Evolutionary conservation across 2,113 vertebrate species (phyloP).

Genomic region (Daphoenositta chrysoptera): DNA sequence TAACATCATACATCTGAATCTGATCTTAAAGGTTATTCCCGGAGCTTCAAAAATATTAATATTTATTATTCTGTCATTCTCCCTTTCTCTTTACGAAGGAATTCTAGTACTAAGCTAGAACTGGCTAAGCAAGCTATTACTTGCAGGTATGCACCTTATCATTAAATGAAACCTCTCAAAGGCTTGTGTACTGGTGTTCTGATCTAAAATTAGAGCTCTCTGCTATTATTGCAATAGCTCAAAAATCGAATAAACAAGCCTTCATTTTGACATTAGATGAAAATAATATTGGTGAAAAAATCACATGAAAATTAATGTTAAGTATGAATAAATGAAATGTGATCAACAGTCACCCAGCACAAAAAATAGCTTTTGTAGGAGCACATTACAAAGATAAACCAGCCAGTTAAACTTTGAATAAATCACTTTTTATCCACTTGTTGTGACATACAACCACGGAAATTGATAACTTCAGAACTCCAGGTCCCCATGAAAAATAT

Average conservation of each 20-base stretch:
- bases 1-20: not conserved
- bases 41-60: not conserved
- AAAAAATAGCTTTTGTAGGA: conserved; percentile 53
- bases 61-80: not conserved
- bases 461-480: conserved; percentile 29
- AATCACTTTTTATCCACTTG: conserved; percentile 59
- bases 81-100: not conserved
- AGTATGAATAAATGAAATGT: conserved; percentile 62
- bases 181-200: not conserved
- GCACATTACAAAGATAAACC: conserved; percentile 30
- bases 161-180: not conserved
- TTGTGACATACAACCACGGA: not conserved
- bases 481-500: conserved; percentile 22
- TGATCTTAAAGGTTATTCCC: not conserved
- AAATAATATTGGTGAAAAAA: conserved; percentile 45
- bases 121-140: not conserved
- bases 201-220: conserved; percentile 52
- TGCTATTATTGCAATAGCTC: conserved; percentile 39
- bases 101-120: not conserved
- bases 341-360: conserved; percentile 34
- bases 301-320: conserved; percentile 59
- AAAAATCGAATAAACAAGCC: conserved; percentile 63
- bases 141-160: not conserved
- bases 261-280: conserved; percentile 46
- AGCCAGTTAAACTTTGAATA: conserved; percentile 48